Base-by-base conservation (phyloP, 2,888 invertebrate genomes). In the Drosophila mettleri region DNA sequence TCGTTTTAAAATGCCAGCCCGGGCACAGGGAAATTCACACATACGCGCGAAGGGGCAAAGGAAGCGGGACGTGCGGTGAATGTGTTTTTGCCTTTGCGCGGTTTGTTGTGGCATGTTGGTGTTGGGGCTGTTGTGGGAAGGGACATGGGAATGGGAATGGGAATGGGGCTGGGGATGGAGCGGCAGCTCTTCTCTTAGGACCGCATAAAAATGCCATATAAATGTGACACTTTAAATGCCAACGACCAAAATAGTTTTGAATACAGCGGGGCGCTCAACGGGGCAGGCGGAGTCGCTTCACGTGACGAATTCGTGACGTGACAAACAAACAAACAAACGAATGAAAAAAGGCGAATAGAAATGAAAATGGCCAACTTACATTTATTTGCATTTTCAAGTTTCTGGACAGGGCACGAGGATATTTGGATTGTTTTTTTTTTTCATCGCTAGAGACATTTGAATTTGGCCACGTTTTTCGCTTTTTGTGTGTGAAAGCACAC, bases 371-470 rank as follows among this genome's bases (percentile, higher is more conserved):
- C 78, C 69, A 82, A 82, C 79, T 75, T 80, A 87, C 79, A 85
- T 88, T 88, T 80, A 89, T 88, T 88, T 88, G 87, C 82, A 88
- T 87, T 88, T 88, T 82, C 80, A 82, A 88, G 87, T 88, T 82
- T 75, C 55, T 74, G 69, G 61, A 46, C 65, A 75, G 48, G 54
- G 78, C 54, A 54, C 51, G 49, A 51, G 43, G 43, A 54, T 43
- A 60, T 34, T 62, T 31, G 41, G 59, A 20, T 61, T 48, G 29
- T 12, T 49, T 53, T 52, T 45, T 48, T 48, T 63, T 57, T 46
- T 39, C 39, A 45, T 59, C 20, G 22, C 55, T 24, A 51, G 60
- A 75, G 60, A 64, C 65, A 70, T 76, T 74, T 74, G 61, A 55
- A 57, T 69, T 68, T 52, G 68, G 69, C 62, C 48, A 52, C 53